Evolutionary conservation across 2,888 invertebrate genomes (phyloP).

Genomic region (Serrognathus titanus): DNA sequence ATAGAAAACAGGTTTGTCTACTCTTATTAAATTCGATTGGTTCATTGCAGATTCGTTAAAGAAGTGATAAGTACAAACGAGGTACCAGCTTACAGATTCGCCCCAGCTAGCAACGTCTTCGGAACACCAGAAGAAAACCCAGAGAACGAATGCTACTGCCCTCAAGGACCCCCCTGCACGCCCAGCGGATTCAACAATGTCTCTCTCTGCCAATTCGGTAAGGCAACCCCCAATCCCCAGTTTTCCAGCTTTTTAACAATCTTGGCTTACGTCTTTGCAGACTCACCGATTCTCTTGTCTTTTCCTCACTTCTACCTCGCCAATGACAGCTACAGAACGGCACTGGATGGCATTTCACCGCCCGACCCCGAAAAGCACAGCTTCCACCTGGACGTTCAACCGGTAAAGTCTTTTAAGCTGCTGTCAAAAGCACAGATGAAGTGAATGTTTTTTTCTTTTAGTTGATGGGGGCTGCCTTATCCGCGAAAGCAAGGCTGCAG

Average conservation of each 20-base stretch:
- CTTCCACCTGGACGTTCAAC: conserved; percentile 84
- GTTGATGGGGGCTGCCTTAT: conserved; percentile 82
- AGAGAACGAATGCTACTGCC: conserved; percentile 81
- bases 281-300: conserved; percentile 85
- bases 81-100: conserved; percentile 74
- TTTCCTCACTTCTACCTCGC: conserved; percentile 93
- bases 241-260: no score
- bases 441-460: conserved; percentile 44
- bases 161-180: conserved; percentile 79
- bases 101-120: conserved; percentile 77
- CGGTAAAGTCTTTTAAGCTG: no score
- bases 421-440: no score
- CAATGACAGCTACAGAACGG: conserved; percentile 69
- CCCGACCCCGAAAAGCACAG: conserved; percentile 78
- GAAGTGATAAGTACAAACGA: conserved; percentile 54
- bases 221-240: no score
- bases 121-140: conserved; percentile 66
- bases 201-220: conserved; percentile 83
- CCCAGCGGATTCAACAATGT: conserved; percentile 86
- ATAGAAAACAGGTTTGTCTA: no score
- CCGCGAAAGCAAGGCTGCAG: conserved; percentile 79
- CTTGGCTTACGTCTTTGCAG: conserved; percentile 50
- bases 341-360: conserved; percentile 78
- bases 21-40: no score
- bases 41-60: conserved; percentile 49